Percentiles rank a stretch among this genome's conserved stretches.
phyloP scores from a whole-genome alignment of 1,140 invertebrate genomes.

The Drosophila aff. region DNA sequence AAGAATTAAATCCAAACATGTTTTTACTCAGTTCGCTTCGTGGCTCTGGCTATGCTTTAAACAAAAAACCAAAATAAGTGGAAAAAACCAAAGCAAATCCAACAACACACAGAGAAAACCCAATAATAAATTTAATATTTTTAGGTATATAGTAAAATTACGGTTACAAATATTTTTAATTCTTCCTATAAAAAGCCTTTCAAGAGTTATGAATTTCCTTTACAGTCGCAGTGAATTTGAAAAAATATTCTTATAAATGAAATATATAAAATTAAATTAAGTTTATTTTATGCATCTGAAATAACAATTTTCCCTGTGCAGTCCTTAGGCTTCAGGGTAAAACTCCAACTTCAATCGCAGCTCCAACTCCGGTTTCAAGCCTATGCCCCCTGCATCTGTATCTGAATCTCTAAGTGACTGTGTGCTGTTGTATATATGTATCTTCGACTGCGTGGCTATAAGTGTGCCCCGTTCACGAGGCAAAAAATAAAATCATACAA shows the following conservation, averaged over 20 bases:
- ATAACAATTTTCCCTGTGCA: not conserved
- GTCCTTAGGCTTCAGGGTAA: slow-evolving; percentile 21
- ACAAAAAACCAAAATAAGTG: slow-evolving; percentile 31
- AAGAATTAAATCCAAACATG: slow-evolving; percentile 82
- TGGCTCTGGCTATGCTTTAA: slow-evolving; percentile 52
- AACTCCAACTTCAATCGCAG: slow-evolving; percentile 45
- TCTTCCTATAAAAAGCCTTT: no score
- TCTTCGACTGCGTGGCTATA: slow-evolving; percentile 69
- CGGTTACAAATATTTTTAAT: no score
- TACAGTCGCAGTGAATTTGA: no score
- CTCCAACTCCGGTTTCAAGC: slow-evolving; percentile 72
- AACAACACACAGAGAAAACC: slow-evolving; percentile 17
- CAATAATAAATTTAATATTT: not conserved
- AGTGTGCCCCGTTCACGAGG: slow-evolving; percentile 71
- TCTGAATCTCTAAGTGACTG: slow-evolving; percentile 37
- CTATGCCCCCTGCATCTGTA: slow-evolving; percentile 52
- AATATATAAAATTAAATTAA: not conserved
- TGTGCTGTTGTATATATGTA: slow-evolving; percentile 38
- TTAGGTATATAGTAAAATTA: no score
- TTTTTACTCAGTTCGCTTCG: slow-evolving; percentile 65
- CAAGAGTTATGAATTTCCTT: no score
- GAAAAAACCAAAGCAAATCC: slow-evolving; percentile 44
- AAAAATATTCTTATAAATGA: not conserved
- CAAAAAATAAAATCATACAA: slow-evolving; percentile 50
- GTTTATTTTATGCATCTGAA: no score